These are phyloP conservation scores for Polymixis lichenea DNA, from an alignment of 2,888 invertebrate species.

Conservation along the genomic window DNA sequence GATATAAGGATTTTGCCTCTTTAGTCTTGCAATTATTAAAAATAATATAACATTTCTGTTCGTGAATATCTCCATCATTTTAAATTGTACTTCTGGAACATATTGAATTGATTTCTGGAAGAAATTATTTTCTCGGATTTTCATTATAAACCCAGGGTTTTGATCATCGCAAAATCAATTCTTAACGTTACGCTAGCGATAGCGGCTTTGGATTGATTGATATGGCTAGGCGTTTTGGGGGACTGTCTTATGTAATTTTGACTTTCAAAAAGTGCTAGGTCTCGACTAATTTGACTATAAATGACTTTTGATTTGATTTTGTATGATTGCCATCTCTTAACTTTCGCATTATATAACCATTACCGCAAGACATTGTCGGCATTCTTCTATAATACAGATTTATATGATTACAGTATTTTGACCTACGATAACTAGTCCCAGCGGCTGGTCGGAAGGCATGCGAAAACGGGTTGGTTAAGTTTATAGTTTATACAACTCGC, in stretches of 20 bases:
- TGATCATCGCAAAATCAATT: no score
- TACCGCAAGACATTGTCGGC: neutral
- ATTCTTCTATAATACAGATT: constrained; percentile 2
- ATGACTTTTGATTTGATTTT: no score
- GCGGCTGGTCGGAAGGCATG: constrained; percentile 5
- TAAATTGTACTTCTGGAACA: neutral
- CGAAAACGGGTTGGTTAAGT: constrained; percentile 49
- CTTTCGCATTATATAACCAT: neutral
- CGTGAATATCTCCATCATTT: neutral
- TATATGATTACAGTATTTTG: constrained; percentile 7
- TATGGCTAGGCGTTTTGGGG: no score
- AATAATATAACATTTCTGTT: neutral
- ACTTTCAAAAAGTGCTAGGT: no score
- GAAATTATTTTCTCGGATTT: no score
- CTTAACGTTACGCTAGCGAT: no score
- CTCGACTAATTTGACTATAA: no score
- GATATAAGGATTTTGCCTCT: no score
- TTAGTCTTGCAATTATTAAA: neutral
- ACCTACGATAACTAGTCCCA: constrained; percentile 26
- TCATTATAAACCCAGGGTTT: neutral
- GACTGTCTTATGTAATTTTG: no score
- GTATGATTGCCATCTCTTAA: constrained; percentile 10
- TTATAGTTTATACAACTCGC: constrained; percentile 55
- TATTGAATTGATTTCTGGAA: neutral
- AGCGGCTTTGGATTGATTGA: neutral